Conservation (phyloP, 1,140 invertebrate genomes). For the Bombus picipes region DNA sequence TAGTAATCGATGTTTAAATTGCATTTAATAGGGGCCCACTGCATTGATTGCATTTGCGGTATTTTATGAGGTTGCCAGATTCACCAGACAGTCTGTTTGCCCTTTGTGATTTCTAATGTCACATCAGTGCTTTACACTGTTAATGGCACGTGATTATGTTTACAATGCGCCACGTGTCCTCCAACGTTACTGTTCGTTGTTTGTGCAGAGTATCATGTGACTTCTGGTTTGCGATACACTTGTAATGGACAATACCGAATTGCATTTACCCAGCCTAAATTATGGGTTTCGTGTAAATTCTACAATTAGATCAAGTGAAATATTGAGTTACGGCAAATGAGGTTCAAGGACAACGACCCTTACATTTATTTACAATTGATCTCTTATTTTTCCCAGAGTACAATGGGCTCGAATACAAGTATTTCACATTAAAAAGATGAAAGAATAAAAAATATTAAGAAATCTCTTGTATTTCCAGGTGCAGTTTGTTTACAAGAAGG, state of each 20-base stretch:
- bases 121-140: not conserved
- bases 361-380: not conserved
- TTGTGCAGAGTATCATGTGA: slow-evolving; percentile 20
- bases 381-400: not conserved
- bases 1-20: not conserved
- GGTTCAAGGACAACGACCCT: not conserved
- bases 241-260: not conserved
- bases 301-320: not conserved
- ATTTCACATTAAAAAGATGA: not conserved
- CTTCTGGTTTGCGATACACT: not conserved
- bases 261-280: not conserved
- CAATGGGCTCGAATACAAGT: not conserved
- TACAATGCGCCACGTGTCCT: slow-evolving; percentile 38
- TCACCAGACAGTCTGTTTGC: not conserved
- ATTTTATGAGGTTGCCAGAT: not conserved
- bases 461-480: not conserved
- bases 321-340: not conserved
- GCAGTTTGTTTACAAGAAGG: not conserved
- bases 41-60: not conserved
- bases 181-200: slow-evolving; percentile 3
- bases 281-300: not conserved
- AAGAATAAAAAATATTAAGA: not conserved
- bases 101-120: slow-evolving; percentile 22
- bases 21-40: not conserved
- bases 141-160: slow-evolving; percentile 40